Conservation (phyloP, 2,797 vertebrate genomes). For the Malurus splendens region DNA sequence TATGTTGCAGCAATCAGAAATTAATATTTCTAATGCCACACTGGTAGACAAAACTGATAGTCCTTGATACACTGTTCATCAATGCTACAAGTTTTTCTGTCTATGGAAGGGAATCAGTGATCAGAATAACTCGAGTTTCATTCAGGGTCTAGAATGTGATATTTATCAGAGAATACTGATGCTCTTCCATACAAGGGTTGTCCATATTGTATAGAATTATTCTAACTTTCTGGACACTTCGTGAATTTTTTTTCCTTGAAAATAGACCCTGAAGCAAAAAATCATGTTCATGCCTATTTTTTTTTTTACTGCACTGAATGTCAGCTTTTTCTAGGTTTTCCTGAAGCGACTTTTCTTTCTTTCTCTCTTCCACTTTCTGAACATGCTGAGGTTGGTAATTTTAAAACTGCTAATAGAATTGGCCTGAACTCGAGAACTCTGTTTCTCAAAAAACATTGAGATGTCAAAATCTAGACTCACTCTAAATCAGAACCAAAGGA, state of each 20-base stretch:
- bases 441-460: background rate
- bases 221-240: background rate
- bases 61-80: background rate
- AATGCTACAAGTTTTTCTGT: background rate
- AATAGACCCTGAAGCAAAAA: background rate
- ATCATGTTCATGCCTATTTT: background rate
- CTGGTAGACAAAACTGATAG: background rate
- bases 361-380: background rate
- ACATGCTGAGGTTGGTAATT: background rate
- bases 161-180: background rate
- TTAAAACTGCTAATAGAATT: background rate
- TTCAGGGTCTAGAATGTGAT: background rate
- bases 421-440: background rate
- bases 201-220: background rate
- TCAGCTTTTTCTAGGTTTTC: background rate
- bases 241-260: background rate
- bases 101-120: background rate
- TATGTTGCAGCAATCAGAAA: background rate
- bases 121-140: background rate
- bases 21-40: background rate
- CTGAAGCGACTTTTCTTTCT: background rate
- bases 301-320: background rate
- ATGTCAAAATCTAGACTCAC: background rate
- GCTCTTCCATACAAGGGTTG: background rate
- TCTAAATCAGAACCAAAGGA: background rate